Conservation (phyloP, 2,797 vertebrate species). For the Denticeps clupeoides region DNA sequence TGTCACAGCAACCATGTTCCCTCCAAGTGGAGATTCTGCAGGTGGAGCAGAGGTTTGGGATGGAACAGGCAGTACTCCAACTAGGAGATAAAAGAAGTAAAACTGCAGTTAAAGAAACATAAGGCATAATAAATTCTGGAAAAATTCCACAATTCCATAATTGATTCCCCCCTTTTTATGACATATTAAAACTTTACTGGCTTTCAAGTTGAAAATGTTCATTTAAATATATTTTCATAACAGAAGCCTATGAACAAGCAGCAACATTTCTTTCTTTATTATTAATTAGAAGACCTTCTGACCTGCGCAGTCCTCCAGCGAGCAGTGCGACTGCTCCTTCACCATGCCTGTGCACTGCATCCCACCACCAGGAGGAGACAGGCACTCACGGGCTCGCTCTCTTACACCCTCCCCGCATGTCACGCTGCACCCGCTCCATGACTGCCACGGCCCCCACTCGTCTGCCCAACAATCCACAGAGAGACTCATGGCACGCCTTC, state of each 20-base stretch:
- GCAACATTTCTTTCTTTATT: too few relatives aligned
- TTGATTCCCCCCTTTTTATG: too few relatives aligned
- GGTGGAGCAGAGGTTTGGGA: constrained; percentile 33
- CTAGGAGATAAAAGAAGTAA: neutral
- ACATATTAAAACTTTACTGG: too few relatives aligned
- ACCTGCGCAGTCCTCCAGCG: constrained; percentile 81
- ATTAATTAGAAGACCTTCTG: constrained; percentile 17
- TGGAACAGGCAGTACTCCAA: constrained; percentile 33
- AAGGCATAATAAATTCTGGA: neutral
- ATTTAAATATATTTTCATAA: too few relatives aligned
- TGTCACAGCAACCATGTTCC: constrained; percentile 75
- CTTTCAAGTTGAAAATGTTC: too few relatives aligned
- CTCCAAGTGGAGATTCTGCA: constrained; percentile 41
- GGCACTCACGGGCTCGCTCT: constrained; percentile 73
- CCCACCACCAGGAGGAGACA: constrained; percentile 58
- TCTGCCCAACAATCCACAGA: too few relatives aligned
- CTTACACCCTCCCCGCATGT: constrained; percentile 84
- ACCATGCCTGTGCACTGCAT: constrained; percentile 64
- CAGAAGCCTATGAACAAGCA: too few relatives aligned
- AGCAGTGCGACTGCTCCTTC: constrained; percentile 77
- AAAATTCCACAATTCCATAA: too few relatives aligned
- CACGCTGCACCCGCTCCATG: constrained; percentile 83
- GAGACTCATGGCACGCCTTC: too few relatives aligned
- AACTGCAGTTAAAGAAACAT: neutral
- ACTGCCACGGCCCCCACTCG: constrained; percentile 82